Conservation (phyloP, 2,888 invertebrate species). For the Pristionchus fissidentatus region DNA sequence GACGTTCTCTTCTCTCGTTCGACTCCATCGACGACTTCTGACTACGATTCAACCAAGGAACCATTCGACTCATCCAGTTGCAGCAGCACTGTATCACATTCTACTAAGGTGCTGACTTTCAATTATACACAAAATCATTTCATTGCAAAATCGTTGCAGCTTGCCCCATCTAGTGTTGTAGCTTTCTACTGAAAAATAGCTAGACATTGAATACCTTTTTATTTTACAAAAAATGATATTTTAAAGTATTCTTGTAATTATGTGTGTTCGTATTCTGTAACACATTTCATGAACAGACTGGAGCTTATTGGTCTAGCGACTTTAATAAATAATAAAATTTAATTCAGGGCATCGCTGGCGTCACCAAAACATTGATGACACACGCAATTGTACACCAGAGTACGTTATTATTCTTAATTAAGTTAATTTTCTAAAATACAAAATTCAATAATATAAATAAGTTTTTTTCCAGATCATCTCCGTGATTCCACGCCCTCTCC, state of each 20-base stretch:
- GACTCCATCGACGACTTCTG: conserved; percentile 21
- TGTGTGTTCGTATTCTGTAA: no score
- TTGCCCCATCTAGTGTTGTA: no score
- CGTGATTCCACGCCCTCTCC: conserved; percentile 25
- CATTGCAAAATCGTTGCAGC: background rate
- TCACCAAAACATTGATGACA: conserved; percentile 22
- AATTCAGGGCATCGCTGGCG: conserved; percentile 39
- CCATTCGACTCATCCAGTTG: conserved; percentile 39
- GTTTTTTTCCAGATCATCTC: background rate
- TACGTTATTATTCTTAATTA: background rate
- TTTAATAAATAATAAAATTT: background rate
- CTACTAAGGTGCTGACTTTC: background rate
- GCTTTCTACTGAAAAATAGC: no score
- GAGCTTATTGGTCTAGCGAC: no score
- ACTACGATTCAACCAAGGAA: conserved; percentile 39
- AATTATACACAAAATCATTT: background rate
- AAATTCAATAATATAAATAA: background rate
- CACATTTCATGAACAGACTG: no score
- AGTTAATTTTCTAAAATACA: background rate
- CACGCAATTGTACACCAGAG: conserved; percentile 14
- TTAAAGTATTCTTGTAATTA: no score
- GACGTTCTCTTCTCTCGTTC: conserved; percentile 41
- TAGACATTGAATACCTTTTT: background rate
- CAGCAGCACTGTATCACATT: conserved; percentile 25
- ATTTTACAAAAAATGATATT: no score